phyloP scores from a whole-genome alignment of 1,140 invertebrate genomes.

The Bradysia coprophila region DNA sequence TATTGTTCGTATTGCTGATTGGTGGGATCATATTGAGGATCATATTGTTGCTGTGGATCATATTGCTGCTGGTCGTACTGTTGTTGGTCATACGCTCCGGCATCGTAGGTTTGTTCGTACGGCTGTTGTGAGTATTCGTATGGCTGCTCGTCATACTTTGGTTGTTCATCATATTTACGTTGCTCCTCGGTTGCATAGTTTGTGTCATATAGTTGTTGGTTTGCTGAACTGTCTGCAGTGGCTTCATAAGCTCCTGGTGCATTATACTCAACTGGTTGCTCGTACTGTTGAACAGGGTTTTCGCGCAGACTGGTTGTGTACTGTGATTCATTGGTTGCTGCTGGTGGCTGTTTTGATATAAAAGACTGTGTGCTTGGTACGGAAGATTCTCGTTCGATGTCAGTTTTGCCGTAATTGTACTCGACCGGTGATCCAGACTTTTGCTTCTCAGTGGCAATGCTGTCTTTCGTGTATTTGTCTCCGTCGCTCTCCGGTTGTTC shows the following conservation, averaged over 20 bases:
- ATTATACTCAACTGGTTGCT: constrained; percentile 4
- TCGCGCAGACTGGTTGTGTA: no score
- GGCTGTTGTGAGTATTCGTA: constrained; percentile 10
- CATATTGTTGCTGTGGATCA: not conserved
- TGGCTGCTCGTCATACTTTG: constrained; percentile 9
- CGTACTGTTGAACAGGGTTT: not conserved
- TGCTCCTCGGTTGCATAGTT: not conserved
- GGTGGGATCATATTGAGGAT: not conserved
- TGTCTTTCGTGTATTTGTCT: not conserved
- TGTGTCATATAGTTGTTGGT: not conserved
- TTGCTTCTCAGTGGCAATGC: not conserved
- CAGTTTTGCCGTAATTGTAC: constrained; percentile 2
- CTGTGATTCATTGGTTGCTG: no score
- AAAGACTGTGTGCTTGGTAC: no score
- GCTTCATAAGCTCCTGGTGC: not conserved
- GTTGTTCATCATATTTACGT: not conserved
- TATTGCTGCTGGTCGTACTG: constrained; percentile 8
- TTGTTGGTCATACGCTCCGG: constrained; percentile 10
- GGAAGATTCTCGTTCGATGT: no score
- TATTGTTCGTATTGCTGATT: not conserved
- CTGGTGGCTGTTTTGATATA: no score
- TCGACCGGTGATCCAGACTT: constrained; percentile 4
- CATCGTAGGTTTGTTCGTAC: constrained; percentile 8
- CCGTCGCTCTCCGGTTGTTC: not conserved
- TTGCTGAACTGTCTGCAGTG: no score